Evolutionary conservation across 2,888 invertebrate species (phyloP).

Genomic region (Drosophila macrothrix): DNA sequence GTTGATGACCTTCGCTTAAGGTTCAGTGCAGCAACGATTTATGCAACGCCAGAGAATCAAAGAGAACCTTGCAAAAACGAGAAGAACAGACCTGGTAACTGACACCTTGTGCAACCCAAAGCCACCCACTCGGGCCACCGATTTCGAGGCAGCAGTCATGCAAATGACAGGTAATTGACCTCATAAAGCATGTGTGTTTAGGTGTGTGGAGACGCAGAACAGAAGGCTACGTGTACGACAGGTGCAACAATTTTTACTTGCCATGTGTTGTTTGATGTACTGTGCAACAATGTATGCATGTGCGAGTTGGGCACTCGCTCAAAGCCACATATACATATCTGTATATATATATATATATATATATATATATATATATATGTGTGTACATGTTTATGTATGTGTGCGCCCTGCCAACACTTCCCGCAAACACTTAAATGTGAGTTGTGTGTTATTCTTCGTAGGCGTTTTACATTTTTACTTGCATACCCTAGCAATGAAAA

Average conservation of each 20-base stretch:
- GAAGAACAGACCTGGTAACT: slow-evolving; percentile 46
- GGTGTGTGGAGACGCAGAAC: not conserved
- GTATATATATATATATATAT: slow-evolving; percentile 6
- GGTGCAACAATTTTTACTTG: slow-evolving; percentile 79
- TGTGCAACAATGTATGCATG: not conserved
- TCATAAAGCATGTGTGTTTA: slow-evolving; percentile 58
- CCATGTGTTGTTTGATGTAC: slow-evolving; percentile 71
- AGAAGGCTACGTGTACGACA: slow-evolving; percentile 26
- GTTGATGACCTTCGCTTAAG: slow-evolving; percentile 75
- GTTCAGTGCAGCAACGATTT: slow-evolving; percentile 66
- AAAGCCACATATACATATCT: slow-evolving; percentile 25
- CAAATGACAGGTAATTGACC: slow-evolving; percentile 81
- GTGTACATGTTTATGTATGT: not conserved
- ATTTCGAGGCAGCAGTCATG: slow-evolving; percentile 52
- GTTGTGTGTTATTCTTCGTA: slow-evolving; percentile 41
- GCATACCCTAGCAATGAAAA: slow-evolving; percentile 5
- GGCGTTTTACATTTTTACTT: slow-evolving; percentile 31
- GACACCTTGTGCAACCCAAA: slow-evolving; percentile 59
- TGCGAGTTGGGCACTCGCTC: slow-evolving; percentile 1
- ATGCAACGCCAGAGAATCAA: slow-evolving; percentile 44
- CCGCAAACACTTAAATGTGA: slow-evolving; percentile 15
- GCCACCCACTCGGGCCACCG: slow-evolving; percentile 4
- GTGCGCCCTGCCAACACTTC: slow-evolving; percentile 8
- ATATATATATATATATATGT: no score
- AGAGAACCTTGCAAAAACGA: slow-evolving; percentile 19